Conservation (phyloP, 2,113 vertebrate genomes). For the Castor canadensis region DNA sequence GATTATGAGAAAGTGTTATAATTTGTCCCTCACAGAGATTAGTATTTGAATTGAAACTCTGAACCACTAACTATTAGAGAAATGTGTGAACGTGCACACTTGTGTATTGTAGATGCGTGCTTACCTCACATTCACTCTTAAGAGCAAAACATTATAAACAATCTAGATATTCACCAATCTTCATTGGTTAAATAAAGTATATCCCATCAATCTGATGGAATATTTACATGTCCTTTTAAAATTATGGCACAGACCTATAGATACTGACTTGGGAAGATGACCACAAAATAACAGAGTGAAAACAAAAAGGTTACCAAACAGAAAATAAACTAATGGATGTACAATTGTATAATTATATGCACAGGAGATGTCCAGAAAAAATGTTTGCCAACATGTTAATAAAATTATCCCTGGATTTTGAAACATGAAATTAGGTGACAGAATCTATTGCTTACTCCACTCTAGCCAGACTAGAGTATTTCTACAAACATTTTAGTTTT, state of each 20-base stretch:
- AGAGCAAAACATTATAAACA: conserved; percentile 3
- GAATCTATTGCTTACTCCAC: background rate
- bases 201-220: background rate
- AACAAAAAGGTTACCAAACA: background rate
- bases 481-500: background rate
- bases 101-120: background rate
- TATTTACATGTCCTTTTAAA: background rate
- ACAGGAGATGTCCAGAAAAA: background rate
- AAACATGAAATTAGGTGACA: background rate
- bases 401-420: background rate
- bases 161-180: background rate
- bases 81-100: background rate
- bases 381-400: background rate
- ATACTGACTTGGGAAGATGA: background rate
- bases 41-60: background rate
- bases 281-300: background rate
- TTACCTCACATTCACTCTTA: background rate
- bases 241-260: background rate
- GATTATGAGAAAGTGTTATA: conserved; percentile 13
- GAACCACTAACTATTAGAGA: background rate
- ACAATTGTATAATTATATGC: background rate
- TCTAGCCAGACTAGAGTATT: background rate
- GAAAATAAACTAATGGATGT: background rate
- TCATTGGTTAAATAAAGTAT: background rate
- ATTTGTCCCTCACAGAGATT: conserved; percentile 11